Evolutionary conservation across 2,888 invertebrate genomes (phyloP).

Genomic region (Lycocerus yunnanus): DNA sequence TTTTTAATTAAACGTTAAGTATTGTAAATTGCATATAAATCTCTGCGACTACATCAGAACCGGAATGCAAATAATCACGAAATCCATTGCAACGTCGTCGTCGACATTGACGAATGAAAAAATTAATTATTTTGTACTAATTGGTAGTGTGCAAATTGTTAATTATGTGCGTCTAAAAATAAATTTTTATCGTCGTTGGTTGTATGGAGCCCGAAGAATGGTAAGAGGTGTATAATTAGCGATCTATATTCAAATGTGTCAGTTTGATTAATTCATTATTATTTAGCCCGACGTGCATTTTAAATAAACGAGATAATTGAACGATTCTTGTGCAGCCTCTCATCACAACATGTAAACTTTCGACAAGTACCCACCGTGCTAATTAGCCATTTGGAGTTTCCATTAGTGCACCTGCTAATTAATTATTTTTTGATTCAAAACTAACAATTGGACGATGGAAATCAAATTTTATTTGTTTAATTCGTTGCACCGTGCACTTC

Average conservation of each 20-base stretch:
- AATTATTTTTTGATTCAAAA: background rate
- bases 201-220: background rate
- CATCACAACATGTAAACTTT: background rate
- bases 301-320: background rate
- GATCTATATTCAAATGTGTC: conserved; percentile 28
- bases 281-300: background rate
- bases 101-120: background rate
- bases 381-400: background rate
- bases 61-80: background rate
- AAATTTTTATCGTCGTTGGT: conserved; percentile 8
- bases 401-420: background rate
- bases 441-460: background rate
- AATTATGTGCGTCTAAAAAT: conserved; percentile 11
- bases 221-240: conserved; percentile 23
- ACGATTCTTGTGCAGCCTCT: background rate
- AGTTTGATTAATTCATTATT: conserved; percentile 15
- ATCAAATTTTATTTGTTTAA: conserved; percentile 17
- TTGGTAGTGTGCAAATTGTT: conserved; percentile 2
- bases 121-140: background rate
- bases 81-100: background rate
- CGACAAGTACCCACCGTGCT: background rate
- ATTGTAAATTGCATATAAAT: background rate
- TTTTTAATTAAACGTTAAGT: background rate
- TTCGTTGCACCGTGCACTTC: conserved; percentile 32
- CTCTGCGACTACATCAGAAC: background rate